A percentile compares a stretch with the other conserved stretches of the same genome.
Conservation (phyloP, 2,113 vertebrate species). For the Engraulis encrasicolus region DNA sequence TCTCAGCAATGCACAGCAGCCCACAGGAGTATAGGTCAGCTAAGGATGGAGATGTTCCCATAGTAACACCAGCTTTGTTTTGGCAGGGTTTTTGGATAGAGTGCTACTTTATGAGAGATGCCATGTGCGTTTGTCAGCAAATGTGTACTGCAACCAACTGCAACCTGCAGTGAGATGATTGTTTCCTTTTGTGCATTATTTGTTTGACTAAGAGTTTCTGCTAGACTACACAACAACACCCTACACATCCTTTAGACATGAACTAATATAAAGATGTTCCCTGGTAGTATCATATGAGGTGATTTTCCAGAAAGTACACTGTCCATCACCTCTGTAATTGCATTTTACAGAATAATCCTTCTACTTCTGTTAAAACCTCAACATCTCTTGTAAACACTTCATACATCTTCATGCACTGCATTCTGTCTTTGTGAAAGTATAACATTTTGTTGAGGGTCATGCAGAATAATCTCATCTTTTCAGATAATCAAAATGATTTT, state of each 20-base stretch:
- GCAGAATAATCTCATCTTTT: no score
- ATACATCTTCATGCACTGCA: no score
- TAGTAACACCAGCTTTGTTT: conserved; percentile 9
- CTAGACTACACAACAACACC: no score
- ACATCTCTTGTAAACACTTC: no score
- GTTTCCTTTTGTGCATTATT: not conserved
- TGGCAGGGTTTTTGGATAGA: not conserved
- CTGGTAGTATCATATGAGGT: not conserved
- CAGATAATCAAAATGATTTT: no score
- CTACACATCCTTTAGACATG: not conserved
- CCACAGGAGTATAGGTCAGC: conserved; percentile 7
- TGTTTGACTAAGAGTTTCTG: not conserved
- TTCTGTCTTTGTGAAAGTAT: no score
- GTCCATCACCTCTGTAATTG: no score
- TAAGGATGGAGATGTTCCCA: conserved; percentile 1
- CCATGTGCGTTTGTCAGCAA: conserved; percentile 15
- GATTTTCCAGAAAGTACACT: not conserved
- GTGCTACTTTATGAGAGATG: not conserved
- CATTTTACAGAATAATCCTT: no score
- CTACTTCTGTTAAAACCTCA: no score
- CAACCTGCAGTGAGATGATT: not conserved
- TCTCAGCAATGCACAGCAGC: not conserved
- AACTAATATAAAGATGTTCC: no score
- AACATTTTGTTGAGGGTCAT: no score
- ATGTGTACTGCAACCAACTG: not conserved